Percentiles rank a stretch among this genome's conserved stretches.
Evolutionary conservation across 2,888 invertebrate species (phyloP).

Genomic region (Nycteola revayana): DNA sequence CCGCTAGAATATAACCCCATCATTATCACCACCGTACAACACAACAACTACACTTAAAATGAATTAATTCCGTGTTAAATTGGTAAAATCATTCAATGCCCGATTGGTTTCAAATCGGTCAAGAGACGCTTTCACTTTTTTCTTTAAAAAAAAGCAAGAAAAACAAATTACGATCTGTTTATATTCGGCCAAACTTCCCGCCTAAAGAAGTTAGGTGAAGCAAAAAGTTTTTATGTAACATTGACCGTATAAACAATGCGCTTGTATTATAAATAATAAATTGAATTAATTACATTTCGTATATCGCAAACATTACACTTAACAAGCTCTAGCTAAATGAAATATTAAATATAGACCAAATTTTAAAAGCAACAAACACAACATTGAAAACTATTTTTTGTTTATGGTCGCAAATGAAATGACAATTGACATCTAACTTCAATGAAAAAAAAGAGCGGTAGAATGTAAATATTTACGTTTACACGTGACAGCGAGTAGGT

Average conservation of each 20-base stretch:
- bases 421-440: no score
- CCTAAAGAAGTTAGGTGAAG: slow-evolving; percentile 14
- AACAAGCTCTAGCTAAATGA: not conserved
- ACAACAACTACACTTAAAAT: slow-evolving; percentile 16
- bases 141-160: slow-evolving; percentile 18
- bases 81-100: slow-evolving; percentile 16
- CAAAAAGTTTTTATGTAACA: not conserved
- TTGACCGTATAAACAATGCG: no score
- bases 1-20: slow-evolving; percentile 81
- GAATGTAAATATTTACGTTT: slow-evolving; percentile 24
- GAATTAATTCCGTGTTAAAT: slow-evolving; percentile 12
- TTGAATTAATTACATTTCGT: slow-evolving; percentile 26
- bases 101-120: slow-evolving; percentile 28
- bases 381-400: slow-evolving; percentile 7
- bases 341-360: not conserved
- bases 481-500: no score
- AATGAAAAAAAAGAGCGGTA: slow-evolving; percentile 9
- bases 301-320: slow-evolving; percentile 27
- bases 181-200: slow-evolving; percentile 34
- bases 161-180: slow-evolving; percentile 45
- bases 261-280: not conserved
- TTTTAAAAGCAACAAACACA: no score
- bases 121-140: slow-evolving; percentile 36
- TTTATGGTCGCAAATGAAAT: slow-evolving; percentile 16
- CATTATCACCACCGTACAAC: slow-evolving; percentile 60